These are phyloP conservation scores for Mobula birostris DNA, from an alignment of 2,113 vertebrate species.

Conservation along the genomic window DNA sequence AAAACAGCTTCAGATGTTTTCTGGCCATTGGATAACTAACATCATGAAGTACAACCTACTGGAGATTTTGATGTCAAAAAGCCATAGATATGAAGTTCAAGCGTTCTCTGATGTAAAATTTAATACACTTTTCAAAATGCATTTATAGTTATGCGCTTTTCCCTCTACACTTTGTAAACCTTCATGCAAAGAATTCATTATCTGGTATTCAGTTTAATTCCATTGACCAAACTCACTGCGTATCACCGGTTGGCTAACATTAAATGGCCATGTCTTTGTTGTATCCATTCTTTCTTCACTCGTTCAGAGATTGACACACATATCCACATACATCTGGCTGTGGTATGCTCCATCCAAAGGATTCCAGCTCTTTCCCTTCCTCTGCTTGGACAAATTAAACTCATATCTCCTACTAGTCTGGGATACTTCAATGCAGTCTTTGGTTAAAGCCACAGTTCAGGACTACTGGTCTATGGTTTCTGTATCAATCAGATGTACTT, in stretches of 20 bases:
- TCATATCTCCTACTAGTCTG: conserved; percentile 8
- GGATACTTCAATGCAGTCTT: conserved; percentile 30
- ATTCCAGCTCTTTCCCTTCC: background rate
- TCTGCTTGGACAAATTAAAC: background rate
- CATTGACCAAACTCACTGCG: background rate
- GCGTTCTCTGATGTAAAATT: background rate
- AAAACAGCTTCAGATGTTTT: background rate
- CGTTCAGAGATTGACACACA: conserved; percentile 63
- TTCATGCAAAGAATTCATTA: background rate
- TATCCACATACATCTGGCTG: conserved; percentile 50
- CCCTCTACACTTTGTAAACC: background rate
- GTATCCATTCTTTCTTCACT: background rate
- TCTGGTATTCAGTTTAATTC: background rate
- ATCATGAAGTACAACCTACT: background rate
- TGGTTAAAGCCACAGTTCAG: accelerated
- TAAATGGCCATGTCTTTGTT: background rate
- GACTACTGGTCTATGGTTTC: conserved; percentile 40
- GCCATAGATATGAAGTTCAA: background rate
- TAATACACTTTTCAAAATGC: background rate
- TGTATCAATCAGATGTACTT: conserved; percentile 17
- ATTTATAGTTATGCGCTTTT: background rate
- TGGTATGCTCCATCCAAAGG: background rate
- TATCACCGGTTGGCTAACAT: background rate
- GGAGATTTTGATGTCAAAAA: background rate
- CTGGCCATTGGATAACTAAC: background rate